Evolutionary conservation across 2,888 invertebrate species (phyloP), one percentile per base, ranked within the genome.

Genomic region (Leptopilina syphax): DNA sequence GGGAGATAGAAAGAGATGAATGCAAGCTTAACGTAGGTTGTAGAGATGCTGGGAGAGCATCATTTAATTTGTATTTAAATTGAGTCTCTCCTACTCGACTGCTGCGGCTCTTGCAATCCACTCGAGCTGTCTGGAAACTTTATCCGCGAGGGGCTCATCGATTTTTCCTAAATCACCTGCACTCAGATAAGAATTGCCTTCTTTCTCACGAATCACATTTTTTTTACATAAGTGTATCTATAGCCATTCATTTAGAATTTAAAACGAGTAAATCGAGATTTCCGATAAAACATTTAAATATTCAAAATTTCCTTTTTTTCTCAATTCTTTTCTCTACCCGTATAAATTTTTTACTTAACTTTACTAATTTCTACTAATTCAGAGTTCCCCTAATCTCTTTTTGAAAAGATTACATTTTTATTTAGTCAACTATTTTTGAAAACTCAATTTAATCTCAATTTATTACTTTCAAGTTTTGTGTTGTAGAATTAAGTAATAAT

Each of bases 61-160:
- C 86, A 85, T 87, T 87, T 87, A 87, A 89, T 88, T 89, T 88
- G 83, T 87, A 88, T 89, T 89, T 87, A 89, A 89, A 88, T 88
- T 86, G 88, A 85, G 83, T 87, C 86, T 81, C 83, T 78, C 78
- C 77, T 63, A 13, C 54, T 73, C 57, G 73, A 34, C 27, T 70
- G 70, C 27, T 70, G 70, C 54, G 34, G 70, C 70, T 54, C 73
- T 73, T 54, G 73, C 73, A 73, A 73, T 77, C 47, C 41, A 60
- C 77, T 77, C 44, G 77, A 65, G 47, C 13, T 77, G 65, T 77
- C 73, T 73, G 57, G 73, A 73, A 77, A 65, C 77, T 77, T 77
- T 50, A 76, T 70, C 70, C 54, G 34, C 70, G 70, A 70, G 47
- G 70, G 41, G 12, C 54, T 54, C 57, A 73, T 73, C 73, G 73